Conservation (phyloP, 1,140 invertebrate genomes). For the Spodoptera litura region DNA sequence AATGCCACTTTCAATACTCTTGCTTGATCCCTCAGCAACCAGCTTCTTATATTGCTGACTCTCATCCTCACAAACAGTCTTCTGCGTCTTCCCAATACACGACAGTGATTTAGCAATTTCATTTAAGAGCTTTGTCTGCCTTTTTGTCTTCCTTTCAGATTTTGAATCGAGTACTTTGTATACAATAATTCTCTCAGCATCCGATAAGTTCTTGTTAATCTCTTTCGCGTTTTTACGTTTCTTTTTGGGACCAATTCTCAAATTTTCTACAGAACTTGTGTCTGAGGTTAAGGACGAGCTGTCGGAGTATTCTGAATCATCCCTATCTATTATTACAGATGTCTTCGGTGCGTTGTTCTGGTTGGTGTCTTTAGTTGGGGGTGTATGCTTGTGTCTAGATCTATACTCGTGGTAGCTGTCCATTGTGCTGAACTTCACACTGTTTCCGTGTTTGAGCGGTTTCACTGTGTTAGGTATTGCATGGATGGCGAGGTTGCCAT, state of each 20-base stretch:
- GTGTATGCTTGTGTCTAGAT: constrained; percentile 78
- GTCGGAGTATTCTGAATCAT: constrained; percentile 57
- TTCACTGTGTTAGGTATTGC: constrained; percentile 65
- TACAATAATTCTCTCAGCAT: constrained; percentile 77
- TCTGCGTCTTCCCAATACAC: constrained; percentile 33
- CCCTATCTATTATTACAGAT: constrained; percentile 64
- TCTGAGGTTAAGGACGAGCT: constrained; percentile 59
- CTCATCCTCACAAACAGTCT: constrained; percentile 26
- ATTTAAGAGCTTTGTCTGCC: constrained; percentile 51
- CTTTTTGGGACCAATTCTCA: constrained; percentile 49
- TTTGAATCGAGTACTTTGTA: constrained; percentile 76
- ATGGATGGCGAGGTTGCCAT: constrained; percentile 70
- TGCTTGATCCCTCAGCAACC: neutral
- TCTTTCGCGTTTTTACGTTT: constrained; percentile 37
- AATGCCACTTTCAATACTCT: constrained; percentile 44
- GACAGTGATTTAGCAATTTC: constrained; percentile 50
- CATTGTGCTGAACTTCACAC: constrained; percentile 72
- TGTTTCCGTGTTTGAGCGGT: constrained; percentile 67
- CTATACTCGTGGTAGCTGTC: constrained; percentile 81
- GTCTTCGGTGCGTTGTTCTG: constrained; percentile 55
- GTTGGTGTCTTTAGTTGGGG: constrained; percentile 74
- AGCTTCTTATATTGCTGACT: constrained; percentile 38
- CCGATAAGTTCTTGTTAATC: constrained; percentile 54
- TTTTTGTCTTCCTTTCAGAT: constrained; percentile 59
- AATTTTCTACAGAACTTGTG: constrained; percentile 65